Conservation (phyloP, 2,888 invertebrate species). For the Sycophila texana region DNA sequence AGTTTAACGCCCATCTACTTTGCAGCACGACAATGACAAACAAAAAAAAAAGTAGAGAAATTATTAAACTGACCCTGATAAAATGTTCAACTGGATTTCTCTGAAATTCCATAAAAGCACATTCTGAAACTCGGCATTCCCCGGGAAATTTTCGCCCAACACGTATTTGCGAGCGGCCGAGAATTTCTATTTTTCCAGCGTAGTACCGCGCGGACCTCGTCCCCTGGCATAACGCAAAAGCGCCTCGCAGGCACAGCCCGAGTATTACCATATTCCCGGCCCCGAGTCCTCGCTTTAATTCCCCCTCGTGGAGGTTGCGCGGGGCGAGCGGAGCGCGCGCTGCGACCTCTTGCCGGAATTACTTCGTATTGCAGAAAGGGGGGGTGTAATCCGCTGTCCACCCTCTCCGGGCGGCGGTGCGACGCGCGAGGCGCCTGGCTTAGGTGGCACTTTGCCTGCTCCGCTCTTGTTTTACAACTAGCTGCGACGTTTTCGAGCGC, state of each 20-base stretch:
- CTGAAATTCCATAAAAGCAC: too few species aligned
- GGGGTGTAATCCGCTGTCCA: conserved; percentile 54
- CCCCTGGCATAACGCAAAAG: too few species aligned
- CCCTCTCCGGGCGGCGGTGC: conserved; percentile 28
- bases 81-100: too few species aligned
- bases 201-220: too few species aligned
- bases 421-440: conserved; percentile 27
- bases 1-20: too few species aligned
- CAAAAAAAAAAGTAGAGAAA: too few species aligned
- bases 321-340: background rate
- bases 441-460: conserved; percentile 34
- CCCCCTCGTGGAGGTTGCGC: conserved; percentile 13
- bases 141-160: too few species aligned
- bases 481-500: conserved; percentile 9
- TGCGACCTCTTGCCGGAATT: conserved; percentile 59
- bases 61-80: too few species aligned
- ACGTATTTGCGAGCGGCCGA: too few species aligned
- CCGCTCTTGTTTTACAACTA: conserved; percentile 50
- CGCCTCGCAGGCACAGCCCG: background rate
- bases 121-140: too few species aligned
- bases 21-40: too few species aligned
- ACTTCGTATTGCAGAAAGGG: conserved; percentile 57
- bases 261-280: conserved; percentile 54
- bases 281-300: conserved; percentile 48
- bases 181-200: too few species aligned